A percentile compares a stretch with the other conserved stretches of the same genome.
phyloP scores from a whole-genome alignment of 2,797 vertebrate species.

The Xenops minutus region DNA sequence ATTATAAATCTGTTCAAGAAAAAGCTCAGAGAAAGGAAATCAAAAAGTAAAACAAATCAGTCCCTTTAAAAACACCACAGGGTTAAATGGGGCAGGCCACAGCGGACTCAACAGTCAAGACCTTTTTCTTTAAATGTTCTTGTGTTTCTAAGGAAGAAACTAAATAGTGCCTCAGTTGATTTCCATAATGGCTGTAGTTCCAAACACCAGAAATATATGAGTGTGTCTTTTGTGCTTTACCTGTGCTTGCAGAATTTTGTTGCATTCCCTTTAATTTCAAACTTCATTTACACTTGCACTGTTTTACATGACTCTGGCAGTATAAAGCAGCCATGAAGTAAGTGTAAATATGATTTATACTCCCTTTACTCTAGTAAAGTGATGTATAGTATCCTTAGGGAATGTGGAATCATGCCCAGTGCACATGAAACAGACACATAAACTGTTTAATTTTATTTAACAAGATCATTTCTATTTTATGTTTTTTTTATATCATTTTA shows the following conservation, averaged over 20 bases:
- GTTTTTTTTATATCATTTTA: conserved; percentile 56
- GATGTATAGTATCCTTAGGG: conserved; percentile 45
- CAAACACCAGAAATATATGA: conserved; percentile 54
- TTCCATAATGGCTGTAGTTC: conserved; percentile 59
- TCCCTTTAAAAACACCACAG: conserved; percentile 69
- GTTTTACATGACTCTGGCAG: conserved; percentile 27
- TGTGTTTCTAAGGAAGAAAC: conserved; percentile 54
- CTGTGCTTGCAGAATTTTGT: conserved; percentile 37
- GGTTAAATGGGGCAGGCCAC: conserved; percentile 67
- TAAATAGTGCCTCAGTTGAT: conserved; percentile 67
- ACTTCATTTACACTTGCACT: conserved; percentile 31
- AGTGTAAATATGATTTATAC: conserved; percentile 64
- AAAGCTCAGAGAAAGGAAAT: conserved; percentile 61
- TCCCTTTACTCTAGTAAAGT: conserved; percentile 55
- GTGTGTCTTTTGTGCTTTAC: conserved; percentile 61
- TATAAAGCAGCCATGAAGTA: conserved; percentile 48
- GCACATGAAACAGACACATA: conserved; percentile 29
- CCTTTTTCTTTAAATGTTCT: conserved; percentile 48
- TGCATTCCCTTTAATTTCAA: conserved; percentile 47
- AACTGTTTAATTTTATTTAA: conserved; percentile 64
- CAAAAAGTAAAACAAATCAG: conserved; percentile 72
- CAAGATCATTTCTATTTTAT: conserved; percentile 67
- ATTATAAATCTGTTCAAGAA: conserved; percentile 75
- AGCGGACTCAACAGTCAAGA: conserved; percentile 35
- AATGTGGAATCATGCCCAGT: conserved; percentile 20